phyloP scores from a whole-genome alignment of 23 tunicate genomes.

The Halocynthia roretzi region DNA sequence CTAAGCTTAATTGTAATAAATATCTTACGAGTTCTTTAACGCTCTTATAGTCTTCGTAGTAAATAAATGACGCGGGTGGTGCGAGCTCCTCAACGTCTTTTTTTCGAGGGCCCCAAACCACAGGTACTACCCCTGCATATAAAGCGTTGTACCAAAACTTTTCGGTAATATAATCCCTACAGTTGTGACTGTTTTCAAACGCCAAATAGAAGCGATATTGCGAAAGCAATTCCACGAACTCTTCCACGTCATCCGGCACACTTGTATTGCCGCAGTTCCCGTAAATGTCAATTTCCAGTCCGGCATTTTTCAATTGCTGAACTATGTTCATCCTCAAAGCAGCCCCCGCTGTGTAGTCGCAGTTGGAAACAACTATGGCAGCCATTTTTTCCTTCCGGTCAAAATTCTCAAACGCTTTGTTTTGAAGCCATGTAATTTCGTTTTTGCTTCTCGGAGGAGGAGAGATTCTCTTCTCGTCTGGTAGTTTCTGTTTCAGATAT shows the following conservation, averaged over 20 bases:
- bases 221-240: constrained; percentile 1
- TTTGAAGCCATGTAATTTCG: constrained; percentile 14
- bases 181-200: constrained; percentile 40
- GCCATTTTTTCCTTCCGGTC: constrained; percentile 13
- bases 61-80: constrained; percentile 30
- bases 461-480: too few relatives aligned
- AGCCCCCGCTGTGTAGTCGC: constrained; percentile 38
- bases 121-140: constrained; percentile 37
- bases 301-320: not conserved
- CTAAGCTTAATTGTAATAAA: not conserved
- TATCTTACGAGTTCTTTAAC: constrained; percentile 4
- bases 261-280: constrained; percentile 24
- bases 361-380: constrained; percentile 22
- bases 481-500: too few relatives aligned
- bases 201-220: constrained; percentile 41
- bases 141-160: constrained; percentile 44
- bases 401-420: not conserved
- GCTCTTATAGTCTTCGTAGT: constrained; percentile 18
- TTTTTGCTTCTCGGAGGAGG: not conserved
- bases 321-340: constrained; percentile 12
- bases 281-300: constrained; percentile 32
- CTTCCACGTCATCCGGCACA: not conserved
- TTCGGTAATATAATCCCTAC: constrained; percentile 35
- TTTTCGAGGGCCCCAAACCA: constrained; percentile 31
- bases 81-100: constrained; percentile 24